These are phyloP conservation scores for Salminus brasiliensis DNA, from an alignment of 2,113 vertebrate species.

Conservation along the genomic window DNA sequence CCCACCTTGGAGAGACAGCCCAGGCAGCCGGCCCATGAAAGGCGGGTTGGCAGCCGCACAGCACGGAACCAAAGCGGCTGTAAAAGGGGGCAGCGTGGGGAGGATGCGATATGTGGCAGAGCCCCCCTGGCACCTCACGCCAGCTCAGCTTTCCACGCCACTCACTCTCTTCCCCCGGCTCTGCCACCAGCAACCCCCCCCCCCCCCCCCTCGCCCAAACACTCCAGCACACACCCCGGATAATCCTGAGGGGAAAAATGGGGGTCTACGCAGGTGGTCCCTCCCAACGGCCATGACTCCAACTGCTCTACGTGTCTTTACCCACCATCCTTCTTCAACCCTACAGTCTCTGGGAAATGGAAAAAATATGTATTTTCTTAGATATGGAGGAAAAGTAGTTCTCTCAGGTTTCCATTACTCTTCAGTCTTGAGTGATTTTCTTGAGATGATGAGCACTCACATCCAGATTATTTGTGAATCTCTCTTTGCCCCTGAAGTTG, in stretches of 20 bases:
- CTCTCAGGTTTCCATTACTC: not conserved
- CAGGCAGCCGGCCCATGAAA: slow-evolving; percentile 59
- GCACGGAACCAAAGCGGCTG: slow-evolving; percentile 45
- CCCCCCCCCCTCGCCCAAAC: slow-evolving; percentile 66
- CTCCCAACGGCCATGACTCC: slow-evolving; percentile 60
- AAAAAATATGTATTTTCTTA: slow-evolving; percentile 59
- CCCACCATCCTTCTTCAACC: slow-evolving; percentile 50
- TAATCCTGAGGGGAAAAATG: slow-evolving; percentile 73
- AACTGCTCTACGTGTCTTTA: slow-evolving; percentile 33
- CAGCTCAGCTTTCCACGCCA: slow-evolving; percentile 79
- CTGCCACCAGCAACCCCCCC: slow-evolving; percentile 62
- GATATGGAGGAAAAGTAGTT: not conserved
- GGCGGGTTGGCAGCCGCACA: slow-evolving; percentile 55
- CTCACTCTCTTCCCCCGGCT: slow-evolving; percentile 70
- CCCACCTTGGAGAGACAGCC: slow-evolving; percentile 55
- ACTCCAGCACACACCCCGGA: slow-evolving; percentile 61
- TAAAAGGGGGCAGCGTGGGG: slow-evolving; percentile 49
- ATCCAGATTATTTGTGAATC: slow-evolving; percentile 63
- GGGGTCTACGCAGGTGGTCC: slow-evolving; percentile 72
- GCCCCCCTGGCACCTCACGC: slow-evolving; percentile 77
- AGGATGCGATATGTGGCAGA: slow-evolving; percentile 68
- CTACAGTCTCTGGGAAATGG: slow-evolving; percentile 65
- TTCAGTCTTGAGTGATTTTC: not conserved
- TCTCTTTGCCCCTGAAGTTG: not conserved
- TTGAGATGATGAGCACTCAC: no score